These are phyloP conservation scores for Enteromius paludinosus DNA, from an alignment of 2,797 vertebrate genomes.

Conservation along the genomic window DNA sequence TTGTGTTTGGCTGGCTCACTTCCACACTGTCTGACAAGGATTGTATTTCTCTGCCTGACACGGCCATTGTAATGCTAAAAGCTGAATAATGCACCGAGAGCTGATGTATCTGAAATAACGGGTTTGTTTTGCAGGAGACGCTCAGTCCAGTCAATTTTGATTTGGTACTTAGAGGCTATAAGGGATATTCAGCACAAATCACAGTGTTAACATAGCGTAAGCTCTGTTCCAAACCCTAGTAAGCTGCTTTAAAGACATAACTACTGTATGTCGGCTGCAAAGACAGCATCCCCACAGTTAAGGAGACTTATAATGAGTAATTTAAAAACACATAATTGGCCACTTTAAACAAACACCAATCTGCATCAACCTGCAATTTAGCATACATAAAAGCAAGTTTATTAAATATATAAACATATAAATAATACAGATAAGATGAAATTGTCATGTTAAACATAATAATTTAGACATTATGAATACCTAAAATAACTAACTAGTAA, in stretches of 20 bases:
- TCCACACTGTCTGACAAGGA: slow-evolving; percentile 71
- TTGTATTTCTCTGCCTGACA: slow-evolving; percentile 70
- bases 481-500: not conserved
- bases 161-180: slow-evolving; percentile 37
- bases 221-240: not conserved
- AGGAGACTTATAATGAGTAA: not conserved
- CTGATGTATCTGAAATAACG: slow-evolving; percentile 63
- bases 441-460: not conserved
- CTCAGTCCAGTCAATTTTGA: slow-evolving; percentile 48
- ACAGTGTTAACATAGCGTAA: slow-evolving; percentile 37
- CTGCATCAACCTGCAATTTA: not conserved
- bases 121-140: slow-evolving; percentile 62
- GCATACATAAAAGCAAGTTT: not conserved
- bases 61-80: slow-evolving; percentile 66
- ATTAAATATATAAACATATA: not conserved
- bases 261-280: not conserved
- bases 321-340: not conserved
- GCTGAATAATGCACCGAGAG: slow-evolving; percentile 71
- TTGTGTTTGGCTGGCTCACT: slow-evolving; percentile 65
- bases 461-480: not conserved
- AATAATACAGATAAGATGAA: not conserved
- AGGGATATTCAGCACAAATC: slow-evolving; percentile 43
- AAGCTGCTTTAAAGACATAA: not conserved
- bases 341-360: not conserved
- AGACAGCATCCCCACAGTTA: not conserved